Evolutionary conservation across 2,888 invertebrate species (phyloP).

Genomic region (Muschampia plurimacula): DNA sequence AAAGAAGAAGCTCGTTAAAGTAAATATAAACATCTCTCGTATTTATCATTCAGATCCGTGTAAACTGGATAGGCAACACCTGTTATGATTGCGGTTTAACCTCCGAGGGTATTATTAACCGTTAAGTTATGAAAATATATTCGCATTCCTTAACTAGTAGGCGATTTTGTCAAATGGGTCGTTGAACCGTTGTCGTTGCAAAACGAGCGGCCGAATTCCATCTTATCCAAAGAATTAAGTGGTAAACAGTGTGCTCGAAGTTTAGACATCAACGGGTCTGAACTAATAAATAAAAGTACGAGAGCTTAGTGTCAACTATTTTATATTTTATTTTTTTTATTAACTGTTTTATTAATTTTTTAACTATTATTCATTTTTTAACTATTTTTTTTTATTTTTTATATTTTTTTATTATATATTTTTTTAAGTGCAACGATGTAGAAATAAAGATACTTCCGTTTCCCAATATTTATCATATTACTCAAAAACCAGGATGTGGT

Average conservation of each 20-base stretch:
- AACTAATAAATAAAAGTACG: constrained; percentile 49
- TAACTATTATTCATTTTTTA: too few species aligned
- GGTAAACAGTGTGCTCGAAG: constrained; percentile 58
- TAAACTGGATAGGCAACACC: constrained; percentile 27
- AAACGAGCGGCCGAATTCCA: constrained; percentile 54
- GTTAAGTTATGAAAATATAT: constrained; percentile 45
- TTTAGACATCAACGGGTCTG: constrained; percentile 69
- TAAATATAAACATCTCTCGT: constrained; percentile 2
- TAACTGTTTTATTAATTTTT: too few species aligned
- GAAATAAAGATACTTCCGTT: too few species aligned
- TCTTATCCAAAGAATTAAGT: constrained; percentile 57
- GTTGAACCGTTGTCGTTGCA: constrained; percentile 49
- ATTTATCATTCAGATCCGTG: constrained; percentile 14
- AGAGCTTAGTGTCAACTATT: constrained; percentile 9
- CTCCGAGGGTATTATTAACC: constrained; percentile 39
- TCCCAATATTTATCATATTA: too few species aligned
- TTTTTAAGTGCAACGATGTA: too few species aligned
- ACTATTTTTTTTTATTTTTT: too few species aligned
- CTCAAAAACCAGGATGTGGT: too few species aligned
- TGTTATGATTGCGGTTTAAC: constrained; percentile 32
- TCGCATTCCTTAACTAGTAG: constrained; percentile 42
- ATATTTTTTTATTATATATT: too few species aligned
- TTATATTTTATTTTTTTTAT: background rate
- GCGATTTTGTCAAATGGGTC: constrained; percentile 48
- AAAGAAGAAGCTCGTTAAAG: background rate